Percentiles rank a stretch among this genome's conserved stretches.
Conservation (phyloP, 2,113 vertebrate species). For the Leucopsar rothschildi region DNA sequence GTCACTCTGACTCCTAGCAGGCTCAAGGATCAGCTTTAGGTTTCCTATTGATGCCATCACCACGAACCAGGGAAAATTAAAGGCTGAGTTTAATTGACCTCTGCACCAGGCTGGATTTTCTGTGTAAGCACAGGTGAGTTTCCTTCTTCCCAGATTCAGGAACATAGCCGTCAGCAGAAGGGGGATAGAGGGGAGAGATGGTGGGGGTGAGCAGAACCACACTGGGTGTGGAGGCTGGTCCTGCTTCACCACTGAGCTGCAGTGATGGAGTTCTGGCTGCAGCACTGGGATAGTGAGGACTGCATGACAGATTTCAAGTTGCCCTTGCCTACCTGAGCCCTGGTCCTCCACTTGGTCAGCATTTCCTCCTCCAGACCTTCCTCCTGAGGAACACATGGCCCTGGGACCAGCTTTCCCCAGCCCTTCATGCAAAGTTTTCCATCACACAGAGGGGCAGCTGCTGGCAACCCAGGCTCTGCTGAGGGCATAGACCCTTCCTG, state of each 20-base stretch:
- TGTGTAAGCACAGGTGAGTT: not conserved
- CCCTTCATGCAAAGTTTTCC: not conserved
- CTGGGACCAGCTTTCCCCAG: not conserved
- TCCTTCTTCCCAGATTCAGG: not conserved
- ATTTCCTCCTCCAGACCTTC: not conserved
- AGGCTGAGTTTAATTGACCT: not conserved
- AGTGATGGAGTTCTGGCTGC: not conserved
- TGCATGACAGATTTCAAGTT: not conserved
- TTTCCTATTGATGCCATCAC: not conserved
- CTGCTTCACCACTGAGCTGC: not conserved
- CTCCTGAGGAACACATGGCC: not conserved
- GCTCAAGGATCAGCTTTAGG: not conserved
- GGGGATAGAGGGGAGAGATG: not conserved
- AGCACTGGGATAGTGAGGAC: not conserved
- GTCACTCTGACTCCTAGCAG: not conserved
- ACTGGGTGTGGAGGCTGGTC: not conserved
- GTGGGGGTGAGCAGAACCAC: not conserved
- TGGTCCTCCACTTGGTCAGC: not conserved
- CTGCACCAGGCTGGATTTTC: not conserved
- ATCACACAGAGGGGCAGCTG: not conserved
- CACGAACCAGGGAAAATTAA: not conserved
- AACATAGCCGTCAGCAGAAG: fast-evolving
- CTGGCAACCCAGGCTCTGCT: not conserved
- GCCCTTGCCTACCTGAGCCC: not conserved
- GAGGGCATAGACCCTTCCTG: not conserved